Conservation (phyloP, 2,888 invertebrate genomes). For the Machimus atricapillus region DNA sequence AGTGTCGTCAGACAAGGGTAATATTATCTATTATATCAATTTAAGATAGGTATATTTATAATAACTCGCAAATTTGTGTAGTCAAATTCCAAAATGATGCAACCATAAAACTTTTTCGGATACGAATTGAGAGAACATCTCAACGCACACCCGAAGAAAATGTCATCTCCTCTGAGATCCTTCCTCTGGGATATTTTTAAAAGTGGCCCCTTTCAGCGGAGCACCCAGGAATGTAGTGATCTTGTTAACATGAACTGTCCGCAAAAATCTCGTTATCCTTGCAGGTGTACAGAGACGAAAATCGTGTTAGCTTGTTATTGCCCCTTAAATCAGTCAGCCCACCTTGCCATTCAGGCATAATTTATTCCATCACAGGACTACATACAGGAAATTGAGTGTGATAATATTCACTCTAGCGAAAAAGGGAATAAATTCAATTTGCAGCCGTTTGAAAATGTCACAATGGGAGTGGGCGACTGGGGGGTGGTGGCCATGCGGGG, state of each 20-base stretch:
- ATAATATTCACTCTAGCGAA: constrained; percentile 45
- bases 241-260: constrained; percentile 14
- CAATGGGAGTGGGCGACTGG: not conserved
- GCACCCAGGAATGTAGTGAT: not conserved
- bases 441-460: constrained; percentile 45
- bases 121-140: not conserved
- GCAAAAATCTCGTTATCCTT: constrained; percentile 21
- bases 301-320: constrained; percentile 39
- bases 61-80: not conserved
- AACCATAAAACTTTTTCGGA: not conserved
- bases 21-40: no score
- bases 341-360: constrained; percentile 43
- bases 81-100: not conserved
- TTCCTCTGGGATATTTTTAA: not conserved
- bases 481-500: not conserved
- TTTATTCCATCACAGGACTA: constrained; percentile 45
- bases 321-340: constrained; percentile 42
- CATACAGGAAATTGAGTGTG: constrained; percentile 46
- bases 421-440: constrained; percentile 46
- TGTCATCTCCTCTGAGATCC: not conserved
- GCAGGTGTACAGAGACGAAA: constrained; percentile 32
- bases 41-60: no score
- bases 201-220: not conserved
- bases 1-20: no score
- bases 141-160: not conserved